Conservation (phyloP, 2,797 vertebrate species). For the Sphenopsis melanotis region DNA sequence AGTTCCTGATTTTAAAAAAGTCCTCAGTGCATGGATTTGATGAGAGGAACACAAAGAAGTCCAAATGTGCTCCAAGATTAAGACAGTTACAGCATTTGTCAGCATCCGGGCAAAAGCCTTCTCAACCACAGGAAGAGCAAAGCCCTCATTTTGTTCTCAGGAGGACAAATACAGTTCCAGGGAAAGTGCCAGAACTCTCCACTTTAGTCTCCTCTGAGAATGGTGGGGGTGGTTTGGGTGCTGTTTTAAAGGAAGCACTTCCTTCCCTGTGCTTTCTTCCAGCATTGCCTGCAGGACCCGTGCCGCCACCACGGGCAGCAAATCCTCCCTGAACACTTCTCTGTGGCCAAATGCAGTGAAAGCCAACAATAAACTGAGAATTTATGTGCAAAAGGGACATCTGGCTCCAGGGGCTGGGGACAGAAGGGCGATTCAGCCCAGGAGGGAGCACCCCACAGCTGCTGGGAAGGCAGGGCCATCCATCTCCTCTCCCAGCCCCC, state of each 20-base stretch:
- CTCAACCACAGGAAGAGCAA: neutral
- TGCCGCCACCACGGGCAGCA: fast-evolving
- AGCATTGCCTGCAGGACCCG: neutral
- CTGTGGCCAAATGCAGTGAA: neutral
- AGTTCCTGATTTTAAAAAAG: neutral
- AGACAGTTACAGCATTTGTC: neutral
- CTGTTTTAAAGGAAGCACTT: neutral
- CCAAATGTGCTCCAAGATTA: neutral
- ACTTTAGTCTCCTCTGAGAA: neutral
- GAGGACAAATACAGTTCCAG: neutral
- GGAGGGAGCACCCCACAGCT: constrained; percentile 16
- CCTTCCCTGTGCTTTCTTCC: neutral
- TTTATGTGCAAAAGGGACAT: constrained; percentile 31
- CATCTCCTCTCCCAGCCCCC: fast-evolving
- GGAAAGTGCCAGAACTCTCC: neutral
- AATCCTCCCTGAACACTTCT: neutral
- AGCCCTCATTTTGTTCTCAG: neutral
- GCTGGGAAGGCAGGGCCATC: neutral
- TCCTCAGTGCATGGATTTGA: neutral
- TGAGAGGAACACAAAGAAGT: neutral
- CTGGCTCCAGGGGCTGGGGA: neutral
- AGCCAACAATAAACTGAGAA: constrained; percentile 10
- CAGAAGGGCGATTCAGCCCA: constrained; percentile 6
- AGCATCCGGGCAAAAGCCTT: neutral
- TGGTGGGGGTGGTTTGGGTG: neutral